These are phyloP conservation scores for Syrmaticus mikado DNA, from an alignment of 2,113 vertebrate species.

Conservation along the genomic window DNA sequence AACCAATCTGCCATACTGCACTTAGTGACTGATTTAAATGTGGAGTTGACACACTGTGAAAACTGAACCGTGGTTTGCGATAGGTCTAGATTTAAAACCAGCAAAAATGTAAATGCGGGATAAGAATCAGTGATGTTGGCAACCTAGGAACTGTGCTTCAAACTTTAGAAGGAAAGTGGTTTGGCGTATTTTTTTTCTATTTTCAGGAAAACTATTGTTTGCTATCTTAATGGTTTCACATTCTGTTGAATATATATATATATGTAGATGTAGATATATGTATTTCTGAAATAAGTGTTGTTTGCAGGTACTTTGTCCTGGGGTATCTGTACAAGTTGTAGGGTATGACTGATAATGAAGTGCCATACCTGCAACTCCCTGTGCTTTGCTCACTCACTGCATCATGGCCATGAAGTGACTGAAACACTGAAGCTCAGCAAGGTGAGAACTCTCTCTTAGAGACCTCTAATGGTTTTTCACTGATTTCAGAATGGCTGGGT, in stretches of 20 bases:
- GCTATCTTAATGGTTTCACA: slow-evolving; percentile 42
- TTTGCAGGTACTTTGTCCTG: slow-evolving; percentile 58
- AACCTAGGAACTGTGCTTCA: slow-evolving; percentile 61
- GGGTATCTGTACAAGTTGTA: not conserved
- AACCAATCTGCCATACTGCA: not conserved
- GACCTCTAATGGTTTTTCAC: rapidly evolving
- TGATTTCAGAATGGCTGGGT: not conserved
- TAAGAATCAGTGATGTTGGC: not conserved
- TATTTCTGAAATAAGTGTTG: slow-evolving; percentile 13
- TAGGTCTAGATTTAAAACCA: slow-evolving; percentile 39
- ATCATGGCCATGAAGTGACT: not conserved
- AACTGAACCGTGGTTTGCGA: not conserved
- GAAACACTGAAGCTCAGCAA: not conserved
- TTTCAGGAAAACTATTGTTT: slow-evolving; percentile 47
- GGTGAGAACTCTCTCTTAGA: not conserved
- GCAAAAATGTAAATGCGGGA: not conserved
- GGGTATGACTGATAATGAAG: not conserved
- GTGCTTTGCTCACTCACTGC: not conserved
- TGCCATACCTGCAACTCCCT: not conserved
- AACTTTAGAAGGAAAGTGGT: slow-evolving; percentile 37
- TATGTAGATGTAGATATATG: not conserved
- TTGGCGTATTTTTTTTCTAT: slow-evolving; percentile 39
- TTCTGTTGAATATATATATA: not conserved
- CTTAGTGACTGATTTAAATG: not conserved
- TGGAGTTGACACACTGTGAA: not conserved